Evolutionary conservation across 2,113 vertebrate genomes (phyloP), one percentile per base, ranked within the genome.

Genomic region (Xenotilapia flavipinnis): DNA sequence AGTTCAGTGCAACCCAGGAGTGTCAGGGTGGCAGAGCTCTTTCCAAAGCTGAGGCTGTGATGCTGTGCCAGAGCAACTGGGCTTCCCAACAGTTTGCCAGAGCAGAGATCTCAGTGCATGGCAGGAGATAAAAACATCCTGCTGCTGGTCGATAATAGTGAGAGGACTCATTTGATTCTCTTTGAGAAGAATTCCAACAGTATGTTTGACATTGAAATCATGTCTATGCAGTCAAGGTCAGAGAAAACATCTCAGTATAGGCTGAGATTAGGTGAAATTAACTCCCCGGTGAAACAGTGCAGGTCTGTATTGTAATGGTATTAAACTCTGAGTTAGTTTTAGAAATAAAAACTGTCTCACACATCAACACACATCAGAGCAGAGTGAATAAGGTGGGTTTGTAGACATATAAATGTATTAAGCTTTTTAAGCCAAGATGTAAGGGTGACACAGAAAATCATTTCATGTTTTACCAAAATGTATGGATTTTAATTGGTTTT

Each of bases 1-100:
- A 96, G 96, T 96, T 96, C 95, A 96, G 91, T 4, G 14, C 92
- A 86, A 84, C 94, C 94, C 92, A 83, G 93, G 95, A 93, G 93
- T 88, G 90, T 82, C 17, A 3, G 83, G 42, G 88, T 45, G 85
- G 89, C 26, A 70, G 85, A 86, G 93, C 83, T 75, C 84, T 86
- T 86, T 90, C 90, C 92, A 95, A 92, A 49, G 90, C 81, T 2
- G 47, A 82, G 87, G 87, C 93, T 96, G 93, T 96, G 96, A 96
- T 94, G 93, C 88, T 9, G 75, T 96, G 96, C 96, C 96, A 96
- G 94, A 54, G 87, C 58, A n/a, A 83, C 92, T 80, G 83, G 79
- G 91, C 60, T 86, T 82, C 86, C 87, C 89, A 79, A 89, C 84
- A 65, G 89, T 53, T 87, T 92, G 94, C 93, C 95, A 94, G 93